phyloP scores from a whole-genome alignment of 2,113 vertebrate species.

The Gymnorhina tibicen region DNA sequence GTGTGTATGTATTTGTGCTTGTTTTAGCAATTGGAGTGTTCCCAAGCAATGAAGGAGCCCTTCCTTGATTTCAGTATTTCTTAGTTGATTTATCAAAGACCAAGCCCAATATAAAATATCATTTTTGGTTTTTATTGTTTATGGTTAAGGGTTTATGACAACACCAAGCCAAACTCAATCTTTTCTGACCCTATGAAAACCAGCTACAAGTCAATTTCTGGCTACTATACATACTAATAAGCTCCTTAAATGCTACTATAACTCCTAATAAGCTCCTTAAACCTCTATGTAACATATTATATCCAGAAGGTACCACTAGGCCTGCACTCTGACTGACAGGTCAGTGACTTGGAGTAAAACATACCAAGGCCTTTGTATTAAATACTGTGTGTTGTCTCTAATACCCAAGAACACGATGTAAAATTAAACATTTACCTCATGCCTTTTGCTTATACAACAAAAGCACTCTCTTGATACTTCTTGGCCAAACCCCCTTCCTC shows the following conservation, averaged over 20 bases:
- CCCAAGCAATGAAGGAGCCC: background rate
- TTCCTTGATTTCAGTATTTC: background rate
- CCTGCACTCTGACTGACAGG: background rate
- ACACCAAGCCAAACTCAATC: background rate
- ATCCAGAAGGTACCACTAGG: background rate
- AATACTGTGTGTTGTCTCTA: background rate
- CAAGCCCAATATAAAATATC: background rate
- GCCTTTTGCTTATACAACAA: background rate
- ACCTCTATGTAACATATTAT: background rate
- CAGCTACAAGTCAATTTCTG: background rate
- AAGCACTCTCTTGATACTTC: background rate
- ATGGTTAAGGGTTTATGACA: background rate
- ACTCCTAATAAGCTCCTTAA: background rate
- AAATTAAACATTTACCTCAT: background rate
- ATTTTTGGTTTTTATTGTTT: background rate
- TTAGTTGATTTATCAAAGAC: background rate
- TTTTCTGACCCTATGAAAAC: background rate
- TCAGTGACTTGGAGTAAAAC: background rate
- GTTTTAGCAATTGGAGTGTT: background rate
- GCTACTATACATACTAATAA: background rate
- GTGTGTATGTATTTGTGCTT: background rate
- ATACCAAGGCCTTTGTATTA: background rate
- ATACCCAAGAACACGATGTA: background rate
- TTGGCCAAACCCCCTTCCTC: background rate
- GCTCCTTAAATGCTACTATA: background rate